Evolutionary conservation across 2,113 vertebrate genomes (phyloP), one percentile per base, ranked within the genome.

Genomic region (Nannospalax galili): DNA sequence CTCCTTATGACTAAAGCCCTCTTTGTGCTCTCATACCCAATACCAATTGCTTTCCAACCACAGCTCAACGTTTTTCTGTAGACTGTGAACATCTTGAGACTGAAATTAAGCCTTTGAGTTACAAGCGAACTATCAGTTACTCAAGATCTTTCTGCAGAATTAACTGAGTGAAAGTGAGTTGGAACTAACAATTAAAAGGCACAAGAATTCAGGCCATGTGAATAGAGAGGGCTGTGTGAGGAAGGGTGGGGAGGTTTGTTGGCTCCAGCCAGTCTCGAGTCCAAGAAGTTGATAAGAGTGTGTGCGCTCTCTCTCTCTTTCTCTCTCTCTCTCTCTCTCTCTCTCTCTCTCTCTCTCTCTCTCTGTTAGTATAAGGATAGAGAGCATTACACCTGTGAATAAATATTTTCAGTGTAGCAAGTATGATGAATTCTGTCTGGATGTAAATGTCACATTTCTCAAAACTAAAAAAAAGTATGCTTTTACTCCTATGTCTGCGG

Each of bases 101-200:
- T 42, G 32, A 58, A 92, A 82, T 56, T 74, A 62, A 20, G 19
- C 15, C n/a, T 75, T 90, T 90, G 88, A 93, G 17, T 82, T 85
- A 37, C 9, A 60, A 14, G n/a, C 1, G 67, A 56, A 85, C 75
- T 32, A 48, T 26, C 52, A 79, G 19, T 17, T 52, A 20, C 45
- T 86, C 22, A n/a, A 67, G 48, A 78, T 65, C 92, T 52, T 93
- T 82, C 45, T 95, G 40, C 62, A 78, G 60, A 52, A 88, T 77
- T 91, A 56, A 62, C 56, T 75, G 14, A 62, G 64, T 60, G 32
- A 65, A 93, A 77, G 7, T 35, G 65, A 95, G 87, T 24, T 52
- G 22, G 92, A 90, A n/a, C 26, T 40, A 94, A 48, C n/a, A 60
- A 84, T 56, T 78, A 75, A 90, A 81, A 73, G 58, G 42, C 58